Base-by-base conservation (phyloP, 2,113 vertebrate species). In the Perca fluviatilis region DNA sequence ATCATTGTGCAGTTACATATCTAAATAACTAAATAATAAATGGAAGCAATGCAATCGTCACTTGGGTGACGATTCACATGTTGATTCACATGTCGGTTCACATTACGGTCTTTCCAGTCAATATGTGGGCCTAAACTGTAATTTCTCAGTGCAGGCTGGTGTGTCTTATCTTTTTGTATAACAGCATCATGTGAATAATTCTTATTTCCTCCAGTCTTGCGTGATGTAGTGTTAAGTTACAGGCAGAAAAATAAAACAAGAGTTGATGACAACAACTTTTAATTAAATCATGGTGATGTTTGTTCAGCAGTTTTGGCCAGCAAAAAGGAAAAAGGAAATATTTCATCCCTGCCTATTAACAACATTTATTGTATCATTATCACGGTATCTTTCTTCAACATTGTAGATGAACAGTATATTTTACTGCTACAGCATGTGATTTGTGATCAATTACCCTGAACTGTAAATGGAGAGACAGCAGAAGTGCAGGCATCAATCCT, bases 231-330 rank as follows among this genome's bases (percentile, higher is more conserved):
- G 57, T 86, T 88, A 84, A 74, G 57, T 78, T 69, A 74, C 66
- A 71, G 77, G 74, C 57, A 82, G 60, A 85, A 69, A 88, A 85
- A 76, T 61, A 80, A 85, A 88, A 60, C 76, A 79, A 71, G 53
- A 51, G 46, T n/a, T 57, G 47, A 66, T 77, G 77, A 68, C 40
- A 76, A 68, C 13, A 78, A 57, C 12, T 53, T 64, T 40, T 19
- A 64, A 84, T 77, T 7, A 53, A 43, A 64, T 73, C 65, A 65
- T 57, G 49, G 56, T 40, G 56, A 40, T 6, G 64, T 77, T 46
- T 60, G 30, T 5, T n/a, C 43, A n/a, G 75, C 15, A 61, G 1
- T 16, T 27, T 71, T 53, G 54, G 51, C 14, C 27, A 21, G 30
- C 11, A 30, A n/a, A 25, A 74, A 63, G 40, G 13, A 54, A 33